phyloP scores from a whole-genome alignment of 1,140 invertebrate species.

The Marisa cornuarietis region DNA sequence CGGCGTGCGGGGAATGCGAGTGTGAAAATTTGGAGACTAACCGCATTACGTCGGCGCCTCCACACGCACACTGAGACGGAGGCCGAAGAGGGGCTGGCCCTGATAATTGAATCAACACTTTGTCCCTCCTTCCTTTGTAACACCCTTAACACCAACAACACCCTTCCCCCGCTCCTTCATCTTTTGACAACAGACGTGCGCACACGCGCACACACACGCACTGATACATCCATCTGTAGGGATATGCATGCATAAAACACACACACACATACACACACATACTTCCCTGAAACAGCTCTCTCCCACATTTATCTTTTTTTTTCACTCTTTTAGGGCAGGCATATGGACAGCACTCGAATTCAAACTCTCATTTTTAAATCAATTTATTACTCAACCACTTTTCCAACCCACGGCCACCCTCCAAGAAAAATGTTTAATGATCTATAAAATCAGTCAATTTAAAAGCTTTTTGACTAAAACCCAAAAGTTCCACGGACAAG shows the following conservation, averaged over 20 bases:
- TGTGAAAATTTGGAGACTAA: constrained; percentile 2
- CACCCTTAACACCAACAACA: no score
- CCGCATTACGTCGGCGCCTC: not conserved
- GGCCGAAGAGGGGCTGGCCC: constrained; percentile 25
- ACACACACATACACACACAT: constrained; percentile 26
- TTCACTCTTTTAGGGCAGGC: not conserved
- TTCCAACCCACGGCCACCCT: no score
- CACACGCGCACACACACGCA: not conserved
- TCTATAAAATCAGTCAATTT: no score
- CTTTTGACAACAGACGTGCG: not conserved
- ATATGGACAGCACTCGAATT: no score
- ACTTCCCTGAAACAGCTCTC: not conserved
- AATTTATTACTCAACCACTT: no score
- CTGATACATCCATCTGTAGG: not conserved
- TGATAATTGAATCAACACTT: no score
- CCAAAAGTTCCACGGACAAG: no score
- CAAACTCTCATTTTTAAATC: no score
- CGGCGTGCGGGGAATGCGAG: constrained; percentile 7
- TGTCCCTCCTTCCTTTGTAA: no score
- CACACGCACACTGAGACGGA: constrained; percentile 22
- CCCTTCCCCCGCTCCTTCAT: no score
- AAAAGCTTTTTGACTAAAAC: no score
- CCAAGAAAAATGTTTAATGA: no score
- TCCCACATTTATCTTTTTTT: not conserved
- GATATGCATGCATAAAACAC: not conserved